phyloP scores from a whole-genome alignment of 2,888 invertebrate genomes.

The Homarus gammarus region DNA sequence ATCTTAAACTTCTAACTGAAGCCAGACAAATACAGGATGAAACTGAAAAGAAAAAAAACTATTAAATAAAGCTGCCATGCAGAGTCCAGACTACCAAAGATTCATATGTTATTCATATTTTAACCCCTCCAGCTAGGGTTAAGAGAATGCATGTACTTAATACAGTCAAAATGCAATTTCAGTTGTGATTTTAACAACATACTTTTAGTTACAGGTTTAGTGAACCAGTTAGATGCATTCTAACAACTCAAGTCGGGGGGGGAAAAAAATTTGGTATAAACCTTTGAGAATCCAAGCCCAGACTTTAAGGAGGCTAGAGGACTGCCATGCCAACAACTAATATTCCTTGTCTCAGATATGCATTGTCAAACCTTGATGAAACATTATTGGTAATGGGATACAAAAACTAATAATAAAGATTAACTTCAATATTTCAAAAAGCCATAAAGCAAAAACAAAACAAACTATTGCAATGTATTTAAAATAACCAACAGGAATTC shows the following conservation, averaged over 20 bases:
- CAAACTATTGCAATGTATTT: neutral
- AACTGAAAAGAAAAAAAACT: conserved; percentile 32
- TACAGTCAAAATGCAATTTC: too few relatives aligned
- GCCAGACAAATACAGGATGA: conserved; percentile 30
- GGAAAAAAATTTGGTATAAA: too few relatives aligned
- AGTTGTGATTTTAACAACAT: too few relatives aligned
- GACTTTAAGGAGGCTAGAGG: conserved; percentile 6
- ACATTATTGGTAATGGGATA: conserved; percentile 17
- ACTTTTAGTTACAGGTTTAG: too few relatives aligned
- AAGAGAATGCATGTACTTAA: too few relatives aligned
- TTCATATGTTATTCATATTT: too few relatives aligned
- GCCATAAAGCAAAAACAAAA: conserved; percentile 9
- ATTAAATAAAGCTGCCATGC: conserved; percentile 50
- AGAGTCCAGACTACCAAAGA: too few relatives aligned
- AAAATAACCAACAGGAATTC: neutral
- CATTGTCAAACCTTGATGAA: conserved; percentile 68
- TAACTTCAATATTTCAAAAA: neutral
- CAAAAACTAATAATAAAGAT: conserved; percentile 1
- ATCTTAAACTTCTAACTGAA: conserved; percentile 37
- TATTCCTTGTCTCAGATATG: conserved; percentile 46
- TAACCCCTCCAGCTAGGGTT: too few relatives aligned
- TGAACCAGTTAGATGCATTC: too few relatives aligned
- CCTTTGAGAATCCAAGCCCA: too few relatives aligned
- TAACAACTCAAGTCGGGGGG: too few relatives aligned
- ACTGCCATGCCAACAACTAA: conserved; percentile 62